Evolutionary conservation across 2,888 invertebrate genomes (phyloP).

Genomic region (Agapostemon virescens): DNA sequence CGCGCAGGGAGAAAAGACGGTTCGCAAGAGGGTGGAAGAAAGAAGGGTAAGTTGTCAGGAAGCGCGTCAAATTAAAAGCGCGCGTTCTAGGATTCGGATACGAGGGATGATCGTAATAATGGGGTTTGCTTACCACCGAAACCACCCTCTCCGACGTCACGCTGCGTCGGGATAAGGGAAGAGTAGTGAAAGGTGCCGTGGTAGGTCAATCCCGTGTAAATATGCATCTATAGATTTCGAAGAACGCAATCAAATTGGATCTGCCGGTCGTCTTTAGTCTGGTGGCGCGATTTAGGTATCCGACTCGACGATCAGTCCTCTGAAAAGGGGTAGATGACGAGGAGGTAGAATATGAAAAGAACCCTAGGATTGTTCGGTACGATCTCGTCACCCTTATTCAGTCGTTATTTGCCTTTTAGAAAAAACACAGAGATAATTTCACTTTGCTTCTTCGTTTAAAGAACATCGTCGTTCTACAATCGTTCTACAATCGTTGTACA

Average conservation of each 20-base stretch:
- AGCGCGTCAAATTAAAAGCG: slow-evolving; percentile 44
- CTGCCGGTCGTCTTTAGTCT: background rate
- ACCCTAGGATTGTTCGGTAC: background rate
- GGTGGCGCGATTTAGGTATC: background rate
- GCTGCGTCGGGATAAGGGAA: slow-evolving; percentile 25
- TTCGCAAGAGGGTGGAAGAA: background rate
- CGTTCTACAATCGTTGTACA: no score
- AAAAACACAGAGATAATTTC: background rate
- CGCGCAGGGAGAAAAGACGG: background rate
- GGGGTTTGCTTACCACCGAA: slow-evolving; percentile 69
- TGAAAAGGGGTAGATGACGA: background rate
- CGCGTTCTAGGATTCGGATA: slow-evolving; percentile 58
- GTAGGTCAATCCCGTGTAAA: slow-evolving; percentile 65
- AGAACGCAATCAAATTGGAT: slow-evolving; percentile 4
- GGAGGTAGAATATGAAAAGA: background rate
- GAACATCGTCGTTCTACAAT: background rate
- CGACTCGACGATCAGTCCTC: background rate
- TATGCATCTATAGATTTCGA: slow-evolving; percentile 24
- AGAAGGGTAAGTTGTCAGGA: slow-evolving; percentile 28
- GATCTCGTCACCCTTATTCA: background rate
- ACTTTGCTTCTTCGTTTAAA: background rate
- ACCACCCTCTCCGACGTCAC: slow-evolving; percentile 40
- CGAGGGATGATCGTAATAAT: slow-evolving; percentile 71
- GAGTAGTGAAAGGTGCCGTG: slow-evolving; percentile 40
- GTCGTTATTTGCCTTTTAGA: background rate